Evolutionary conservation across 2,113 vertebrate genomes (phyloP), one percentile per base, ranked within the genome.

Genomic region (Chlorodrepanis virens): DNA sequence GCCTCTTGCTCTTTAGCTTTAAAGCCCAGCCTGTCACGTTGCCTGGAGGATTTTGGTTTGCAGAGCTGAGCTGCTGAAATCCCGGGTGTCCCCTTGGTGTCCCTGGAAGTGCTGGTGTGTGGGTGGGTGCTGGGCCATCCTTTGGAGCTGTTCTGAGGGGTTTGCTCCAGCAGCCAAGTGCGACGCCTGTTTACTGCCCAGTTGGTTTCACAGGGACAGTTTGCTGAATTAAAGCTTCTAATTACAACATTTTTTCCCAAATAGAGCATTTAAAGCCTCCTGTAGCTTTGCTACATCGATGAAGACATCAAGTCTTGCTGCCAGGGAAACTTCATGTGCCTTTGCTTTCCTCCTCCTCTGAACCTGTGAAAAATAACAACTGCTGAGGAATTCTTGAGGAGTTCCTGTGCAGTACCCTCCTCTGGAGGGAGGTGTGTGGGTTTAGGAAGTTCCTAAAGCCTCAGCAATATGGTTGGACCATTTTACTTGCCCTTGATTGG

Each of bases 31-130:
- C 67, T 42, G 12, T 67, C 20, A 12, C 0, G 1, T 47, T 72
- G 79, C 59, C 10, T 9, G 70, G 44, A 27, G 54, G 44, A 63
- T 71, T 92, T 56, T 50, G 72, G 53, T 71, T n/a, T 61, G 64
- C 10, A 12, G 83, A 53, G 63, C 1, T 74, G 87, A 87, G 71
- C 68, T 57, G 3, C 68, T 45, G 16, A 29, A 65, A 40, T 65
- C 44, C 31, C 2, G 35, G 0, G 27, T 2, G 37, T 49, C 31
- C 54, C 52, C 9, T 10, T 0, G n/a, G 64, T 64, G 82, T 82
- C 69, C 76, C n/a, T 17, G 0, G 18, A 21, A 3, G n/a, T 35
- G 19, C 9, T 2, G 28, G 20, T 1, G 14, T 0, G 21, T 45
- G 75, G 64, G 80, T 72, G 81, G 37, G 60, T 28, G 8, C 35